phyloP scores from a whole-genome alignment of 2,888 invertebrate species.

The Limenitis camilla region DNA sequence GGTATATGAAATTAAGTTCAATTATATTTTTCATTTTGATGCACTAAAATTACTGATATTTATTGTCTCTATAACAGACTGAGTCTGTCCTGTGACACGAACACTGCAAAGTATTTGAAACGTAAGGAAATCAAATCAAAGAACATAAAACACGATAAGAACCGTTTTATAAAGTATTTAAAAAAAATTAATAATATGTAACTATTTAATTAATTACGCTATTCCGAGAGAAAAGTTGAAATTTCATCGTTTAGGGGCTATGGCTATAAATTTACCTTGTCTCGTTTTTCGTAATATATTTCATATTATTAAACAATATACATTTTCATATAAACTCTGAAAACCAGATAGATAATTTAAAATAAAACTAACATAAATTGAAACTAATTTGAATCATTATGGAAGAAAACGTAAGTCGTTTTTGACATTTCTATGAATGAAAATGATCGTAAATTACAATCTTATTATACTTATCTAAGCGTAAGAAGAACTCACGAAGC shows the following conservation, averaged over 20 bases:
- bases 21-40: too few species aligned
- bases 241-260: slow-evolving; percentile 15
- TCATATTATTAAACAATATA: background rate
- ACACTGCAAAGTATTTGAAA: too few species aligned
- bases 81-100: too few species aligned
- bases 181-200: background rate
- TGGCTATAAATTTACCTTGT: slow-evolving; percentile 18
- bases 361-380: too few species aligned
- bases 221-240: slow-evolving; percentile 10
- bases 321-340: too few species aligned
- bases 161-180: too few species aligned
- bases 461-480: slow-evolving; percentile 16
- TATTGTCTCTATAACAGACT: too few species aligned
- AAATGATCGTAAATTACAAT: slow-evolving; percentile 10
- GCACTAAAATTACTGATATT: too few species aligned
- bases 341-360: too few species aligned
- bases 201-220: slow-evolving; percentile 11
- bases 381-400: background rate
- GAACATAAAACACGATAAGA: too few species aligned
- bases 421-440: slow-evolving; percentile 2
- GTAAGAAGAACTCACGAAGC: slow-evolving; percentile 6
- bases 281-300: slow-evolving; percentile 3
- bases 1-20: background rate
- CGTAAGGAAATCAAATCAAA: too few species aligned
- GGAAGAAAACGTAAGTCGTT: slow-evolving; percentile 3